Conservation (phyloP, 1,140 invertebrate species). For the Trichogramma pretiosum region DNA sequence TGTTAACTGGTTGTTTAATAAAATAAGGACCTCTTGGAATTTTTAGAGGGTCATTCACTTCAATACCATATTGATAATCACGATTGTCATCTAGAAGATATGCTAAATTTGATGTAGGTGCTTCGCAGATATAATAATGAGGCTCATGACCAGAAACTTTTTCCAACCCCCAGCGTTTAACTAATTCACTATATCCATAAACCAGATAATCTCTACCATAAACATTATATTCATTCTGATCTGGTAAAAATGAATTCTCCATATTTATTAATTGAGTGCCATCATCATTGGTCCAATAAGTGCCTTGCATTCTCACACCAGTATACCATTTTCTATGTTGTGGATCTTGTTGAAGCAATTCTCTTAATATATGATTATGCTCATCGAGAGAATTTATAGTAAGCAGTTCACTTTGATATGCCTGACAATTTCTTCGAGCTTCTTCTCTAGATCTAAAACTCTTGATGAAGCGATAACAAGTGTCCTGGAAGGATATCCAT, state of each 20-base stretch:
- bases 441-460: constrained; percentile 71
- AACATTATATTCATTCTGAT: constrained; percentile 39
- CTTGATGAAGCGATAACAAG: constrained; percentile 82
- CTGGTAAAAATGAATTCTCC: constrained; percentile 72
- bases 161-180: constrained; percentile 75
- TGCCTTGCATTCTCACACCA: constrained; percentile 60
- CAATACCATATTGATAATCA: constrained; percentile 74
- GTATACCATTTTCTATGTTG: constrained; percentile 82
- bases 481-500: constrained; percentile 67
- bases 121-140: constrained; percentile 83
- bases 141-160: constrained; percentile 67
- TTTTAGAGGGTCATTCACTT: constrained; percentile 63
- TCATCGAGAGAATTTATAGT: constrained; percentile 75
- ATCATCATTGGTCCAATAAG: constrained; percentile 80
- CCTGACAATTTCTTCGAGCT: constrained; percentile 70
- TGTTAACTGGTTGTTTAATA: constrained; percentile 71
- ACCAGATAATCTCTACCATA: constrained; percentile 51
- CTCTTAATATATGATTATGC: constrained; percentile 73
- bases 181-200: constrained; percentile 60
- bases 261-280: constrained; percentile 64
- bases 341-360: constrained; percentile 71
- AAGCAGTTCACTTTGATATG: constrained; percentile 70
- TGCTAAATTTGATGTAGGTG: constrained; percentile 56
- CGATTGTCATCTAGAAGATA: constrained; percentile 66
- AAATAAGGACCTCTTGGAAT: constrained; percentile 83